phyloP scores from a whole-genome alignment of 1,140 invertebrate species.

The Drosophila micromelanica region DNA sequence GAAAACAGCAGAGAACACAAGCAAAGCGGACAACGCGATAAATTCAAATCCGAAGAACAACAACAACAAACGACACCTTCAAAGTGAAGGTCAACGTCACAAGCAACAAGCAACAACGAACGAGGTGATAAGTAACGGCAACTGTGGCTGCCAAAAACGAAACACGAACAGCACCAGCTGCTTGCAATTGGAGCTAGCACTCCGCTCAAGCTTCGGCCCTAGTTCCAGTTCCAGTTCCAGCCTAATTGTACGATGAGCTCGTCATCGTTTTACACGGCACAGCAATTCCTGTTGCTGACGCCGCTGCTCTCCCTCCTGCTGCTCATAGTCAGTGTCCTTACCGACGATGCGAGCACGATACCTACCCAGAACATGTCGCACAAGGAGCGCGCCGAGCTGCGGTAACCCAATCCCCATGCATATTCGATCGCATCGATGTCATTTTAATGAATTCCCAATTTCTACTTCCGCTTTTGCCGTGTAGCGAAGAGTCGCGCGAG shows the following conservation, averaged over 20 bases:
- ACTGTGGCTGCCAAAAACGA: constrained; percentile 63
- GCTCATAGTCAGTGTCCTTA: constrained; percentile 48
- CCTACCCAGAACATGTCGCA: constrained; percentile 86
- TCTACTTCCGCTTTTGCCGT: constrained; percentile 6
- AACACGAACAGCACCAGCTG: constrained; percentile 31
- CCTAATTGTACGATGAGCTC: constrained; percentile 26
- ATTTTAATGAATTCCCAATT: background rate
- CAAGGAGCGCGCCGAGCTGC: constrained; percentile 86
- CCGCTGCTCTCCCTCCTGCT: constrained; percentile 38
- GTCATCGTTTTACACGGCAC: constrained; percentile 1
- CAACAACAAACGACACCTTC: constrained; percentile 55
- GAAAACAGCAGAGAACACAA: constrained; percentile 46
- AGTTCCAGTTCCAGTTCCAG: constrained; percentile 10
- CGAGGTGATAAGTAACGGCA: constrained; percentile 51
- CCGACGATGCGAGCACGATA: constrained; percentile 61
- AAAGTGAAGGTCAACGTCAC: constrained; percentile 62
- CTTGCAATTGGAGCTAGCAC: constrained; percentile 59
- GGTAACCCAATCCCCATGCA: constrained; percentile 80
- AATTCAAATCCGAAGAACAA: constrained; percentile 45
- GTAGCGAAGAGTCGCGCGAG: constrained; percentile 89
- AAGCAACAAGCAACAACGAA: constrained; percentile 52
- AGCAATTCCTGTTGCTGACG: constrained; percentile 32
- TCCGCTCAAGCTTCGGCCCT: constrained; percentile 15
- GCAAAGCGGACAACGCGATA: constrained; percentile 49
- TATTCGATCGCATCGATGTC: background rate